phyloP scores from a whole-genome alignment of 1,140 invertebrate genomes.

The Lepidurus couesii region DNA sequence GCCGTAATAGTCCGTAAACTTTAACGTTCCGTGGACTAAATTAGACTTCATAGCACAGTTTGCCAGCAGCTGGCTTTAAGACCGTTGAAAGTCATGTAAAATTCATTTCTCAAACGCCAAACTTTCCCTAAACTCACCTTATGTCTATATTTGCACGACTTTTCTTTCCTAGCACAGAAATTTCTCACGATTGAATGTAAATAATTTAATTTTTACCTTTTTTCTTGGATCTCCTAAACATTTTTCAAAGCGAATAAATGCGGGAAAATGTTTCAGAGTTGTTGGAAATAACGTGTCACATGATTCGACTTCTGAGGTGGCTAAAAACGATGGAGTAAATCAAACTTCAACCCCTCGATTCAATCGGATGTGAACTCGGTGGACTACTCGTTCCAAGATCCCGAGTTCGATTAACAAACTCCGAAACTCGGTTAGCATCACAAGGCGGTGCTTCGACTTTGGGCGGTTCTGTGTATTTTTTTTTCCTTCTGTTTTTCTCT shows the following conservation, averaged over 20 bases:
- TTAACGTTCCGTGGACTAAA: background rate
- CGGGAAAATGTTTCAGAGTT: background rate
- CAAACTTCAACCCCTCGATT: background rate
- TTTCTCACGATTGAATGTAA: too few relatives aligned
- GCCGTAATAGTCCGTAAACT: background rate
- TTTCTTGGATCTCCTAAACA: background rate
- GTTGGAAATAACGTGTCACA: background rate
- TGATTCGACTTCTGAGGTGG: background rate
- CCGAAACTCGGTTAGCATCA: slow-evolving; percentile 1
- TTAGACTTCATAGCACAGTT: background rate
- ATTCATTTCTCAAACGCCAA: too few relatives aligned
- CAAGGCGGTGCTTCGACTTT: background rate
- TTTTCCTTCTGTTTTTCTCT: background rate
- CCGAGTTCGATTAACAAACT: slow-evolving; percentile 12
- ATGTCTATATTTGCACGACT: too few relatives aligned
- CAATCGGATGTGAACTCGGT: background rate
- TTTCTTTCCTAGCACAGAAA: too few relatives aligned
- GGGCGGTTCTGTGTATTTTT: background rate
- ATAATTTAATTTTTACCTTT: background rate
- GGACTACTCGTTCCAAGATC: slow-evolving; percentile 5
- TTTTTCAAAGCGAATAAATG: background rate
- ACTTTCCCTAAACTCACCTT: too few relatives aligned
- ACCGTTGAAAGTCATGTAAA: too few relatives aligned
- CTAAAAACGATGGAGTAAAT: background rate
- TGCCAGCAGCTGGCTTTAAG: background rate